Evolutionary conservation across 2,797 vertebrate species (phyloP).

Genomic region (Momotus momota): DNA sequence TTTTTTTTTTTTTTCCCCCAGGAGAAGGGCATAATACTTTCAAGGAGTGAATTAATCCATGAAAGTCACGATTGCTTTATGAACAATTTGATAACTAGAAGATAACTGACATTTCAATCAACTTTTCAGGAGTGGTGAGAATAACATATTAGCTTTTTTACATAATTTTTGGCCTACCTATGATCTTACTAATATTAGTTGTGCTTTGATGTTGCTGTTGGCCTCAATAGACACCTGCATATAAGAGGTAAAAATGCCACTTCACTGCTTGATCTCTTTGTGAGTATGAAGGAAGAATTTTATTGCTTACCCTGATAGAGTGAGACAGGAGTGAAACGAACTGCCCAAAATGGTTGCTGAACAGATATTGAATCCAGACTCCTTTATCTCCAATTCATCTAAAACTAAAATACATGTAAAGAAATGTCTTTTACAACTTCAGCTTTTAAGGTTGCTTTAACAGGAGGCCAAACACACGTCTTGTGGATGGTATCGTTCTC

Average conservation of each 20-base stretch:
- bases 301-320: not conserved
- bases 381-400: not conserved
- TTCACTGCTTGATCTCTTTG: not conserved
- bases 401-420: not conserved
- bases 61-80: not conserved
- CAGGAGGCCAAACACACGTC: not conserved
- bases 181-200: not conserved
- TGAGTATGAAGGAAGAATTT: not conserved
- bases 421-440: not conserved
- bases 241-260: not conserved
- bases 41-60: not conserved
- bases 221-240: not conserved
- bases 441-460: not conserved
- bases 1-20: not conserved
- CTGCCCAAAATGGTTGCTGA: not conserved
- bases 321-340: not conserved
- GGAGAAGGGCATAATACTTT: slow-evolving; percentile 1
- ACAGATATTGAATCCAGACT: not conserved
- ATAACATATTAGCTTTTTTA: not conserved
- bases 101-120: slow-evolving; percentile 28
- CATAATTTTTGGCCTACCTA: not conserved
- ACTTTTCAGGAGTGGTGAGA: not conserved
- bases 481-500: rapidly evolving
- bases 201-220: not conserved
- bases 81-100: not conserved